These are phyloP conservation scores for Cichlasoma orientale DNA, from an alignment of 2,797 vertebrate genomes.

Conservation along the genomic window DNA sequence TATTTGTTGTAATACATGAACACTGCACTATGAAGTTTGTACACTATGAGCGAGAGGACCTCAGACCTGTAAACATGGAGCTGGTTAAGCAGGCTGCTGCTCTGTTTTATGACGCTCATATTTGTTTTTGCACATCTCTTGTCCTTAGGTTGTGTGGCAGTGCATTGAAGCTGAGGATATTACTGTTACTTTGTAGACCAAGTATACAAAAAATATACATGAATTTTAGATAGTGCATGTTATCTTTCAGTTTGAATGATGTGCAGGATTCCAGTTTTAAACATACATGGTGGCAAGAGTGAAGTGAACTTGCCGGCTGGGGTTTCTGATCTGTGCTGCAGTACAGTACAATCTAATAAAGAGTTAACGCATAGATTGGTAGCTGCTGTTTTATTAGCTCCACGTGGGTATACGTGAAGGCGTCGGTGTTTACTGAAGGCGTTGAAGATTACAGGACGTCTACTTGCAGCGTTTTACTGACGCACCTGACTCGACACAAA, in stretches of 20 bases:
- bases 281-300: background rate
- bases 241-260: background rate
- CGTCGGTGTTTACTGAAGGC: background rate
- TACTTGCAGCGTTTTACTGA: conserved; percentile 24
- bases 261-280: background rate
- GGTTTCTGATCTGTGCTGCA: background rate
- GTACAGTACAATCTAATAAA: background rate
- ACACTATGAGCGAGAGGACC: background rate
- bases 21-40: background rate
- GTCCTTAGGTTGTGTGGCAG: conserved; percentile 11
- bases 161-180: background rate
- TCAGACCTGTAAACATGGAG: background rate
- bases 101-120: conserved; percentile 25
- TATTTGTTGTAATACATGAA: background rate
- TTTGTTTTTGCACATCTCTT: conserved; percentile 40
- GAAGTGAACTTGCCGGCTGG: background rate
- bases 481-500: background rate
- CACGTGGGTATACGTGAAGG: background rate
- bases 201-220: conserved; percentile 39
- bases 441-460: background rate
- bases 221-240: background rate
- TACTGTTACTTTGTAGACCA: conserved; percentile 19
- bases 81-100: background rate
- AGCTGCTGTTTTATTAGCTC: background rate
- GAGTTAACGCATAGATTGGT: background rate